phyloP scores from a whole-genome alignment of 2,113 vertebrate genomes.

The Datnioides undecimradiatus region DNA sequence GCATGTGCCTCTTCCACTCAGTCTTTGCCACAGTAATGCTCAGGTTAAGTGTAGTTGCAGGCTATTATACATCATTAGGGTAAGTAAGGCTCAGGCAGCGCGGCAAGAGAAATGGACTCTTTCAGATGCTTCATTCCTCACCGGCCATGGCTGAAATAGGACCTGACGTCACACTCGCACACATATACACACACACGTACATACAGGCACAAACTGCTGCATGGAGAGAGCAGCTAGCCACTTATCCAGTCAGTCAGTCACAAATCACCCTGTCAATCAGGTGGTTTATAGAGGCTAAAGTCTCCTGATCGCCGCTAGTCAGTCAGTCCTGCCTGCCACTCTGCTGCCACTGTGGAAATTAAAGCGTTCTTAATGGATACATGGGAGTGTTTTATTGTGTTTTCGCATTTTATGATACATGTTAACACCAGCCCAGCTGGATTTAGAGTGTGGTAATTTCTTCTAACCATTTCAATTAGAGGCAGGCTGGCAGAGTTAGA shows the following conservation, averaged over 20 bases:
- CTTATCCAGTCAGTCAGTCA: constrained; percentile 78
- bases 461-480: constrained; percentile 66
- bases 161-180: constrained; percentile 54
- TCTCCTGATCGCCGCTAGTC: constrained; percentile 66
- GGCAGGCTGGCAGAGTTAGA: constrained; percentile 43
- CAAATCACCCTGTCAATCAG: constrained; percentile 81
- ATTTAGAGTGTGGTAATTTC: constrained; percentile 69
- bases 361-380: constrained; percentile 72
- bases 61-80: constrained; percentile 96
- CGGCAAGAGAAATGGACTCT: constrained; percentile 89
- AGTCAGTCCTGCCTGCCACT: constrained; percentile 71
- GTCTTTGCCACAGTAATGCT: constrained; percentile 87
- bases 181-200: constrained; percentile 22
- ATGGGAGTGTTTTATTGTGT: constrained; percentile 76
- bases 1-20: constrained; percentile 71
- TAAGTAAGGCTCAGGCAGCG: constrained; percentile 89
- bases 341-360: constrained; percentile 66
- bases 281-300: constrained; percentile 71
- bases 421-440: constrained; percentile 61
- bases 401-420: constrained; percentile 78
- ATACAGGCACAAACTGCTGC: constrained; percentile 45
- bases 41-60: constrained; percentile 96
- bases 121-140: constrained; percentile 78
- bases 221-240: constrained; percentile 58
- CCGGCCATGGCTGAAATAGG: constrained; percentile 67